These are phyloP conservation scores for Bombus huntii DNA, from an alignment of 1,140 invertebrate species.

Conservation along the genomic window DNA sequence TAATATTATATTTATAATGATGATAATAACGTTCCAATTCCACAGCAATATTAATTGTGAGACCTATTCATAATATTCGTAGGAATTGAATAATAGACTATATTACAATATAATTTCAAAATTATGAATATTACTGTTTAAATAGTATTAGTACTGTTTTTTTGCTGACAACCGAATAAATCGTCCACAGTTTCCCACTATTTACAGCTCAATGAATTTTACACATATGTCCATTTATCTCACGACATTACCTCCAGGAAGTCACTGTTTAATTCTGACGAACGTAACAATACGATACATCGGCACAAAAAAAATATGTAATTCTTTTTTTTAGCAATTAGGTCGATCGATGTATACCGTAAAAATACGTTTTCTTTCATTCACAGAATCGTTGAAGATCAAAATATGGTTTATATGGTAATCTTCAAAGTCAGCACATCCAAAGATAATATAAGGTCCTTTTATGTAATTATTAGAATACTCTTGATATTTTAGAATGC, in stretches of 20 bases:
- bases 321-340: slow-evolving; percentile 16
- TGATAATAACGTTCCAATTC: slow-evolving; percentile 52
- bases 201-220: slow-evolving; percentile 45
- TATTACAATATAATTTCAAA: slow-evolving; percentile 44
- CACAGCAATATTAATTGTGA: slow-evolving; percentile 48
- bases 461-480: not conserved
- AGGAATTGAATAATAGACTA: slow-evolving; percentile 44
- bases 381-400: not conserved
- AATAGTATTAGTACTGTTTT: slow-evolving; percentile 38
- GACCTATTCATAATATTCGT: slow-evolving; percentile 41
- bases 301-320: slow-evolving; percentile 18
- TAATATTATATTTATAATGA: slow-evolving; percentile 40
- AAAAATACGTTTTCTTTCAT: slow-evolving; percentile 31
- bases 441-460: slow-evolving; percentile 1
- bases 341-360: slow-evolving; percentile 39
- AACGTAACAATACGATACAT: slow-evolving; percentile 27
- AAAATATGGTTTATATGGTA: not conserved
- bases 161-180: slow-evolving; percentile 17
- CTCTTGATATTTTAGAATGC: slow-evolving; percentile 21
- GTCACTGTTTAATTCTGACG: slow-evolving; percentile 36
- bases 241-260: slow-evolving; percentile 10
- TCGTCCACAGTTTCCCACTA: slow-evolving; percentile 23
- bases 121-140: slow-evolving; percentile 30
- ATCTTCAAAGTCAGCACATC: slow-evolving; percentile 10
- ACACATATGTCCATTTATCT: slow-evolving; percentile 29